A percentile compares a stretch with the other conserved stretches of the same genome.
These are phyloP conservation scores for Plutella xylostella DNA, from an alignment of 2,888 invertebrate species.

Conservation along the genomic window DNA sequence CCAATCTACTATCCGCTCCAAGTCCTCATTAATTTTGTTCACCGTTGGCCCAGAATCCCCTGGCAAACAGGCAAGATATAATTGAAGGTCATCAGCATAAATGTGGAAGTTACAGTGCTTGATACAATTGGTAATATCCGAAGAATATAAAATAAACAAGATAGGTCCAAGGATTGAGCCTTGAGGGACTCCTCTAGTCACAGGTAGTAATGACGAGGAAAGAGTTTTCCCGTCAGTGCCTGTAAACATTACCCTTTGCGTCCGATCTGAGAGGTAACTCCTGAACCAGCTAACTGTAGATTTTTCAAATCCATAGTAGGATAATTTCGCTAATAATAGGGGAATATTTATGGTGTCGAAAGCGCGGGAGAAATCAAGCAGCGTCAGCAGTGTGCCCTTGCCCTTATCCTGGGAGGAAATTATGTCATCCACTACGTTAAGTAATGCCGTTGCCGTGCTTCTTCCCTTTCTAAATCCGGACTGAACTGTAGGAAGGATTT, in stretches of 20 bases:
- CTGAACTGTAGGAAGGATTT: background rate
- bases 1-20: background rate
- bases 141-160: constrained; percentile 12
- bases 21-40: background rate
- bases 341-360: background rate
- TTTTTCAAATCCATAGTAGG: constrained; percentile 8
- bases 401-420: background rate
- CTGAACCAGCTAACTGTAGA: constrained; percentile 6
- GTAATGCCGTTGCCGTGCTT: background rate
- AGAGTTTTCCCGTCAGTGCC: background rate
- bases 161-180: constrained; percentile 14
- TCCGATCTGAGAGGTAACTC: constrained; percentile 6
- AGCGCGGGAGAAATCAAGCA: background rate
- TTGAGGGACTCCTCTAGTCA: constrained; percentile 7
- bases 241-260: background rate
- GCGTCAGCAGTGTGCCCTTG: background rate
- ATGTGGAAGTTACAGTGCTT: background rate
- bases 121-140: constrained; percentile 8
- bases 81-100: constrained; percentile 13
- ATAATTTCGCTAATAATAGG: constrained; percentile 17
- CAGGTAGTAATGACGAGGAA: background rate
- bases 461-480: background rate
- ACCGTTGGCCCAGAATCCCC: background rate
- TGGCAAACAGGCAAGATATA: constrained; percentile 1
- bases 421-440: background rate